A percentile compares a stretch with the other conserved stretches of the same genome.
These are phyloP conservation scores for Epizoanthus rinbou DNA, from an alignment of 92 coral and sea anemone species.

Conservation along the genomic window DNA sequence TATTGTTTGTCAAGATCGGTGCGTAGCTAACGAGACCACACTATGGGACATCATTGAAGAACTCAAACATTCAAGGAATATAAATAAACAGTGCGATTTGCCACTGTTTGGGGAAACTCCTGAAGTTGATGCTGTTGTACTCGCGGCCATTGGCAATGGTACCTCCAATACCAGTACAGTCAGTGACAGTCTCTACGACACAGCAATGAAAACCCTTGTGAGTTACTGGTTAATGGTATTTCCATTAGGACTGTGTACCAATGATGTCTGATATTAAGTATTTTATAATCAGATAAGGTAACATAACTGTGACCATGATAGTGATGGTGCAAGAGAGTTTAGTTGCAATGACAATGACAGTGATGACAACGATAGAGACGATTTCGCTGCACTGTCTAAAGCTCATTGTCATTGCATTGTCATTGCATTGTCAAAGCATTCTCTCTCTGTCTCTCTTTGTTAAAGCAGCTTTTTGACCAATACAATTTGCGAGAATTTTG, in stretches of 20 bases:
- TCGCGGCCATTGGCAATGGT: constrained; percentile 40
- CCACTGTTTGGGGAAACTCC: constrained; percentile 82
- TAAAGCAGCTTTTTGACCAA: no score
- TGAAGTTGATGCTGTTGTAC: constrained; percentile 61
- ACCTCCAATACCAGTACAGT: constrained; percentile 39
- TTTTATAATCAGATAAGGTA: not conserved
- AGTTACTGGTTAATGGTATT: not conserved
- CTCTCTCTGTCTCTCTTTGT: no score
- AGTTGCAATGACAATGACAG: no score
- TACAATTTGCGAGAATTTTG: no score
- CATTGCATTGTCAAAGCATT: no score
- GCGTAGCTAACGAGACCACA: not conserved
- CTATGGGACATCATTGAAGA: constrained; percentile 24
- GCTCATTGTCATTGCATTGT: no score
- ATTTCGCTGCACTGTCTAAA: no score
- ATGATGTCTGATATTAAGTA: not conserved
- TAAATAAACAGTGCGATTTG: constrained; percentile 42
- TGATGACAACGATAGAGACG: no score
- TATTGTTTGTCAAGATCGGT: constrained; percentile 4
- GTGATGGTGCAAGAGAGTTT: no score
- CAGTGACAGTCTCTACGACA: constrained; percentile 44
- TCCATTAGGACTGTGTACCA: no score
- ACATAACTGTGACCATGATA: no score
- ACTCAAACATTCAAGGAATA: not conserved
- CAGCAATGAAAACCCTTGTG: constrained; percentile 37